These are phyloP conservation scores for Pseudomyrmex flavicornis DNA, from an alignment of 1,140 invertebrate genomes.

Conservation along the genomic window DNA sequence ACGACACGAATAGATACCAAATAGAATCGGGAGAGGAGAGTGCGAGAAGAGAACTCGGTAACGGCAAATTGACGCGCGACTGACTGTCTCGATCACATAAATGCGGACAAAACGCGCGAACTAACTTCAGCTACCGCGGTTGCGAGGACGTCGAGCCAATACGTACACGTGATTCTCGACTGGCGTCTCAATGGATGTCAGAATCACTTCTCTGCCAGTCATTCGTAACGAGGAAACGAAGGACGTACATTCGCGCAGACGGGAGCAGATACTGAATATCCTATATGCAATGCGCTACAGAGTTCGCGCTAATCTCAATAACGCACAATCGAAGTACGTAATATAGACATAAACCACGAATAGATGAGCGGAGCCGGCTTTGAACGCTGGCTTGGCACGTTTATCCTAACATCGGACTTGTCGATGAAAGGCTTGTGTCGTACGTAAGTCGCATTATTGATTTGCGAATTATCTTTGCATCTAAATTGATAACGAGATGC, in stretches of 20 bases:
- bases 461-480: conserved; percentile 4
- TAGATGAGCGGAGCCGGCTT: conserved; percentile 45
- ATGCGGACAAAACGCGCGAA: conserved; percentile 55
- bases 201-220: conserved; percentile 66
- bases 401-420: conserved; percentile 52
- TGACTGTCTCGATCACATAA: conserved; percentile 57
- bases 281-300: conserved; percentile 44
- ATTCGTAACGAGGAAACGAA: conserved; percentile 60
- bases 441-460: conserved; percentile 30
- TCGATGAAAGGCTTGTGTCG: conserved; percentile 55
- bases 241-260: conserved; percentile 55
- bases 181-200: conserved; percentile 62
- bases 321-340: conserved; percentile 47
- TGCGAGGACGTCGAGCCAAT: conserved; percentile 52
- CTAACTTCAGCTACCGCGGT: conserved; percentile 56
- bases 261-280: conserved; percentile 61
- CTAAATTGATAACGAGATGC: conserved; percentile 35
- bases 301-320: conserved; percentile 58
- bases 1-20: conserved; percentile 35
- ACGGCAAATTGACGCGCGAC: conserved; percentile 59
- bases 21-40: conserved; percentile 3
- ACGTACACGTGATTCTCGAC: conserved; percentile 54
- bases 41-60: conserved; percentile 35
- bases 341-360: conserved; percentile 52
- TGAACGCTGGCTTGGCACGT: conserved; percentile 45